Conservation (phyloP, 92 coral and sea anemone species). For the Porites divaricata region DNA sequence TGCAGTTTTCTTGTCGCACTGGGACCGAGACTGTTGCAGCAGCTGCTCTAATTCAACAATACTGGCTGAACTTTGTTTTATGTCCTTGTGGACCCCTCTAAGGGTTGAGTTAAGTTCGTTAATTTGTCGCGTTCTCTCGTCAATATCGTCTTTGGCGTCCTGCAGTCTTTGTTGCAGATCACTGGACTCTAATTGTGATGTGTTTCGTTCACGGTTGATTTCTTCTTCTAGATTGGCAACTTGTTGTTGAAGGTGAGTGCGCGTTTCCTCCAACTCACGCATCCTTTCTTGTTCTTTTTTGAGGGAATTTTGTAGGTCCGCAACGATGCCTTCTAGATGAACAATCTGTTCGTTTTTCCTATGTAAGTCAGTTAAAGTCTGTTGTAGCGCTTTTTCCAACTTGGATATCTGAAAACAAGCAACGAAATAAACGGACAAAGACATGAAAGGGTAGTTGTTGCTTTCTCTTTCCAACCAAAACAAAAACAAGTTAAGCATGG, state of each 20-base stretch:
- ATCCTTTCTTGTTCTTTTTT: slow-evolving; percentile 81
- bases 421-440: neutral
- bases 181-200: slow-evolving; percentile 73
- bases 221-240: slow-evolving; percentile 84
- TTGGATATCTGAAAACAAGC: slow-evolving; percentile 65
- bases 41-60: slow-evolving; percentile 93
- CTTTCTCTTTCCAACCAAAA: neutral
- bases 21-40: slow-evolving; percentile 86
- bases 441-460: neutral
- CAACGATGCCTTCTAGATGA: slow-evolving; percentile 75
- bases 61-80: slow-evolving; percentile 90
- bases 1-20: slow-evolving; percentile 85
- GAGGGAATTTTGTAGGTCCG: slow-evolving; percentile 81
- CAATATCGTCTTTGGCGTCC: slow-evolving; percentile 78
- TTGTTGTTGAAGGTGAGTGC: slow-evolving; percentile 88
- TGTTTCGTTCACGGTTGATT: slow-evolving; percentile 81
- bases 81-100: slow-evolving; percentile 91
- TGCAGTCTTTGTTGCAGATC: slow-evolving; percentile 73
- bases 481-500: neutral
- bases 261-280: slow-evolving; percentile 80
- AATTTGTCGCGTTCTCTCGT: slow-evolving; percentile 82
- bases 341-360: slow-evolving; percentile 76
- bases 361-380: slow-evolving; percentile 70
- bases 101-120: slow-evolving; percentile 84
- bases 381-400: slow-evolving; percentile 76